phyloP scores from a whole-genome alignment of 2,888 invertebrate species.

The Apotomis turbidana region DNA sequence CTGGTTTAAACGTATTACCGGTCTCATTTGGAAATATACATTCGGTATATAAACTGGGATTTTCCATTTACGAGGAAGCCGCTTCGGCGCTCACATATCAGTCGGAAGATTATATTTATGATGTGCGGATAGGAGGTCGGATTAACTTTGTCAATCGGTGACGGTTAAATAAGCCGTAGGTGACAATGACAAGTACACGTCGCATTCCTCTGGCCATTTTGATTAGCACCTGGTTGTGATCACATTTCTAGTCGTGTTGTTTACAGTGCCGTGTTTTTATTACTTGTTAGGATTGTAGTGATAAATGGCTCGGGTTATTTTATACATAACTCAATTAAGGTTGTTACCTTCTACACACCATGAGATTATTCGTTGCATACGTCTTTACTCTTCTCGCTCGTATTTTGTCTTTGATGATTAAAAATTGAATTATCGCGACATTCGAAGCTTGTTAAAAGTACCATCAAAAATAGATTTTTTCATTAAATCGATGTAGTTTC shows the following conservation, averaged over 20 bases:
- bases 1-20: conserved; percentile 19
- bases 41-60: conserved; percentile 8
- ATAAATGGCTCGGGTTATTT: conserved; percentile 4
- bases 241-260: conserved; percentile 22
- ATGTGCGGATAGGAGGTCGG: not conserved
- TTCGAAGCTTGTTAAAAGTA: no score
- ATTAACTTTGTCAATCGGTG: conserved; percentile 11
- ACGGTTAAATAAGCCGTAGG: conserved; percentile 4
- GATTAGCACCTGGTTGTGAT: conserved; percentile 31
- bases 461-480: no score
- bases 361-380: no score
- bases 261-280: conserved; percentile 10
- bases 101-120: conserved; percentile 8
- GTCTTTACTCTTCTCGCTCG: no score
- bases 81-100: not conserved
- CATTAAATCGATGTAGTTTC: no score
- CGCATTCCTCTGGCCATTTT: conserved; percentile 17
- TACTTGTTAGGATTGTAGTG: conserved; percentile 15
- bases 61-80: conserved; percentile 13
- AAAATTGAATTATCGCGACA: no score
- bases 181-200: conserved; percentile 23
- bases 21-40: conserved; percentile 19
- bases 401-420: no score
- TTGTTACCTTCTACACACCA: no score
- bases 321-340: not conserved